Evolutionary conservation across 1,140 invertebrate genomes (phyloP).

Genomic region (Tenebrio molitor): DNA sequence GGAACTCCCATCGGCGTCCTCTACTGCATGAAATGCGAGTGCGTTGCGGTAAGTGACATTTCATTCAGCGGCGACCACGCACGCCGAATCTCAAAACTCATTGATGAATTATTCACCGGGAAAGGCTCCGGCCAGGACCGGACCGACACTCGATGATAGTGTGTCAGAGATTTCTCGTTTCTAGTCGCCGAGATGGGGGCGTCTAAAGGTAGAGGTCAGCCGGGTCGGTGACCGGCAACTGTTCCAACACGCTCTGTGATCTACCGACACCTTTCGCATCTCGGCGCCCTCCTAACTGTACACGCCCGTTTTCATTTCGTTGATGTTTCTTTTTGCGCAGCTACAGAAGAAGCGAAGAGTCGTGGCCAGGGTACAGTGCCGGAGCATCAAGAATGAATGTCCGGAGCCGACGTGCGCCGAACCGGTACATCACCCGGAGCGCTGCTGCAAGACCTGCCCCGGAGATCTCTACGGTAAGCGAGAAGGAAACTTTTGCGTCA

Average conservation of each 20-base stretch:
- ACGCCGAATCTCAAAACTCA: background rate
- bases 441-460: slow-evolving; percentile 92
- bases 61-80: background rate
- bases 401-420: slow-evolving; percentile 87
- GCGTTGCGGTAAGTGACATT: slow-evolving; percentile 83
- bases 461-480: slow-evolving; percentile 82
- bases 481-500: slow-evolving; percentile 21
- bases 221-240: slow-evolving; percentile 57
- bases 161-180: slow-evolving; percentile 38
- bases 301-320: slow-evolving; percentile 20
- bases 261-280: slow-evolving; percentile 55
- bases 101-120: slow-evolving; percentile 33
- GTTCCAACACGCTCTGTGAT: slow-evolving; percentile 52
- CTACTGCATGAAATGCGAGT: slow-evolving; percentile 95
- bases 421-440: slow-evolving; percentile 85
- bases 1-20: slow-evolving; percentile 92
- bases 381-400: slow-evolving; percentile 92
- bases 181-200: slow-evolving; percentile 49
- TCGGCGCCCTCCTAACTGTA: slow-evolving; percentile 37
- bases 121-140: background rate
- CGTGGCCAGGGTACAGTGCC: slow-evolving; percentile 86
- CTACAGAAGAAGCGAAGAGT: slow-evolving; percentile 90
- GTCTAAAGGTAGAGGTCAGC: slow-evolving; percentile 57
- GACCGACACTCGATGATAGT: slow-evolving; percentile 3
- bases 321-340: slow-evolving; percentile 69